phyloP scores from a whole-genome alignment of 2,113 vertebrate genomes.

The Actenoides hombroni region DNA sequence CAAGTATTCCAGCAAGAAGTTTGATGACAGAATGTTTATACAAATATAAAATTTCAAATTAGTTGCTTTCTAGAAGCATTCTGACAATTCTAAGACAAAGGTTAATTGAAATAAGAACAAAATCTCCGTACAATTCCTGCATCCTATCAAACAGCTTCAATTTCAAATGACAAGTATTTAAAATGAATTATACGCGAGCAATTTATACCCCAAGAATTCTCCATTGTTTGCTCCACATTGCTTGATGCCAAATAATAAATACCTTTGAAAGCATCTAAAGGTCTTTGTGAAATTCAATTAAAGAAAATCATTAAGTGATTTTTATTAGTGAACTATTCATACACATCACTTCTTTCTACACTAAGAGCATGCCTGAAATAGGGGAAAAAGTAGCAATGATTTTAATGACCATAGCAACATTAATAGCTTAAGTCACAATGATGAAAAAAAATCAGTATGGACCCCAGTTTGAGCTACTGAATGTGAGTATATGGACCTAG shows the following conservation, averaged over 20 bases:
- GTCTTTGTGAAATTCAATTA: neutral
- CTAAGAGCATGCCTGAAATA: neutral
- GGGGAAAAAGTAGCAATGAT: neutral
- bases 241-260: neutral
- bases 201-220: neutral
- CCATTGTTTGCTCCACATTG: neutral
- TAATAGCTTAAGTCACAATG: neutral
- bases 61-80: neutral
- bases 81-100: neutral
- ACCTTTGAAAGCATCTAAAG: neutral
- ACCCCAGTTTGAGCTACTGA: neutral
- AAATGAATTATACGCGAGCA: neutral
- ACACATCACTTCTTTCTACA: neutral
- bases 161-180: neutral
- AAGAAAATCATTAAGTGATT: neutral
- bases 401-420: neutral
- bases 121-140: neutral
- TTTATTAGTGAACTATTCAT: neutral
- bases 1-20: neutral
- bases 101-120: neutral
- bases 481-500: fast-evolving
- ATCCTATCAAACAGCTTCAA: neutral
- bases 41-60: neutral
- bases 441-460: fast-evolving
- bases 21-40: neutral